phyloP scores from a whole-genome alignment of 1,140 invertebrate species.

The Drosophila arawakana region DNA sequence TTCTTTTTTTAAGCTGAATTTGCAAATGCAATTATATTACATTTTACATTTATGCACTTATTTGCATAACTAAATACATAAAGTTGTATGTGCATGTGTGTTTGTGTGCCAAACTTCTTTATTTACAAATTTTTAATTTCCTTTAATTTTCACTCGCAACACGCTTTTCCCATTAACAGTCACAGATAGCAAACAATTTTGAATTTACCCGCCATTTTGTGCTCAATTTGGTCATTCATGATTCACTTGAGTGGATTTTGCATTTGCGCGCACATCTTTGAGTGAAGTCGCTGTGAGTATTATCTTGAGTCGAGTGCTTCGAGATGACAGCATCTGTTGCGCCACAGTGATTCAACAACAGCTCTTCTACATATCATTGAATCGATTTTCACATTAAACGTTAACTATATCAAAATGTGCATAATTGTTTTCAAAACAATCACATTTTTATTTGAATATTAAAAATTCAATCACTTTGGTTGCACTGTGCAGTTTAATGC shows the following conservation, averaged over 20 bases:
- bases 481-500: background rate
- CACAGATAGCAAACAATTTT: constrained; percentile 26
- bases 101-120: constrained; percentile 16
- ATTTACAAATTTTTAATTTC: constrained; percentile 17
- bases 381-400: no score
- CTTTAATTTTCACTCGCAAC: constrained; percentile 54
- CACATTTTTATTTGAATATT: background rate
- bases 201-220: constrained; percentile 29
- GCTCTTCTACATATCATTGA: no score
- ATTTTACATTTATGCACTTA: constrained; percentile 50
- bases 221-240: constrained; percentile 19
- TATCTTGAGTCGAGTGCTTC: constrained; percentile 27
- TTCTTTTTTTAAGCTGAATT: constrained; percentile 4
- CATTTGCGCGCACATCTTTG: background rate
- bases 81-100: background rate
- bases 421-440: constrained; percentile 1
- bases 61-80: constrained; percentile 13
- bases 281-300: constrained; percentile 23
- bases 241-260: constrained; percentile 15
- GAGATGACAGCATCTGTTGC: constrained; percentile 28
- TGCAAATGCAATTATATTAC: constrained; percentile 57
- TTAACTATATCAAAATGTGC: no score
- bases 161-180: constrained; percentile 64
- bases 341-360: constrained; percentile 37
- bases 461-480: background rate